Conservation (phyloP, 35 echinoderm and acorn worm genomes). For the Lytechinus pictus region DNA sequence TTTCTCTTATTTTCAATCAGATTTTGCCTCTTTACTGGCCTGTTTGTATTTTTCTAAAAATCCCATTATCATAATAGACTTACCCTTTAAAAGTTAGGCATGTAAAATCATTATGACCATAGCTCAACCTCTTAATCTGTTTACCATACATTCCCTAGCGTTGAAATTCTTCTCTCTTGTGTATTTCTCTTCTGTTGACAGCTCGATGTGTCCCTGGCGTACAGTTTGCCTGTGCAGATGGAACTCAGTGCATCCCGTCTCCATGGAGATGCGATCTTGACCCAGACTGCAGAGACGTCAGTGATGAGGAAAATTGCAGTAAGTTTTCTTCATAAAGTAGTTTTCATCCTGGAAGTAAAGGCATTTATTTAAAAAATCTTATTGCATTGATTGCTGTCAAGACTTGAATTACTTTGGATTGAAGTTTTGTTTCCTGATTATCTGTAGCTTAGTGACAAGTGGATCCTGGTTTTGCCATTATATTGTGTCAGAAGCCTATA, state of each 20-base stretch:
- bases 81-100: background rate
- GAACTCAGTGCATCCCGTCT: slow-evolving; percentile 73
- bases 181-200: slow-evolving; percentile 8
- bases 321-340: slow-evolving; percentile 27
- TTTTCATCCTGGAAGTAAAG: background rate
- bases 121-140: background rate
- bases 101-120: background rate
- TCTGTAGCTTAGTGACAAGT: too few relatives aligned
- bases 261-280: slow-evolving; percentile 84
- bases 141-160: background rate
- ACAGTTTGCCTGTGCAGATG: slow-evolving; percentile 71
- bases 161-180: slow-evolving; percentile 16
- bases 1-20: too few relatives aligned
- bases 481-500: too few relatives aligned
- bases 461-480: too few relatives aligned
- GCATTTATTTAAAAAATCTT: too few relatives aligned
- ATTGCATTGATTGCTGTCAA: background rate
- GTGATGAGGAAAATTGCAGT: slow-evolving; percentile 82
- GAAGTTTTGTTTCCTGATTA: too few relatives aligned
- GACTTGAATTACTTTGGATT: too few relatives aligned
- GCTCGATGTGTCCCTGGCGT: slow-evolving; percentile 43
- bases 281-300: slow-evolving; percentile 70
- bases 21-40: too few relatives aligned
- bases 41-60: too few relatives aligned
- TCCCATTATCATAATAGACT: too few relatives aligned